Base-by-base conservation (phyloP, 2,113 vertebrate species). In the Bos indicus region DNA sequence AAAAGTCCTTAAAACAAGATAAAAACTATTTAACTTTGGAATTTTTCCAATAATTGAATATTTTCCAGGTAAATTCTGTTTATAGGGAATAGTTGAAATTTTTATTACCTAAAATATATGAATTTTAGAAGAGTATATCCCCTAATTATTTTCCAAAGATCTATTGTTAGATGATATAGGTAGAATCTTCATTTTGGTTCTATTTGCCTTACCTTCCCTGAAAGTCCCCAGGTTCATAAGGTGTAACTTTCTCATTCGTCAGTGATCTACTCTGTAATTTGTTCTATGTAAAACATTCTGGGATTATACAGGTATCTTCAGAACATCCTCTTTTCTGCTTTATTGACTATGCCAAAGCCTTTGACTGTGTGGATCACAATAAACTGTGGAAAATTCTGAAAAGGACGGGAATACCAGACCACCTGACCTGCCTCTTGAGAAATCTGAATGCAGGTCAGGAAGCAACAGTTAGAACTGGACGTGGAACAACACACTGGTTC, bases 211-310 rank as follows among this genome's bases (percentile, higher is more conserved):
- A 7, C 0, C 40, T 83, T 87, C 23, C 85, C 57, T 91, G 52
- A 95, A 87, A 94, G 62, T 17, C 2, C 6, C 43, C 13, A 77
- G 33, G 30, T 94, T 74, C 1, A 78, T 33, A 82, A 84, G 2
- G 28, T 46, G 10, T 94, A 87, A n/a, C 5, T 89, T 40, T 46
- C 51, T 88, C 52, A 88, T 48, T 91, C 94, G 57, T 90, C 40
- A 85, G 30, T 57, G 6, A 85, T 28, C 78, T 7, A 85, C 11
- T 40, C 21, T 84, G 19, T 85, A 95, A 89, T 87, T 95, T 95
- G n/a, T 93, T 96, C 95, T 81, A 17, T 84, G 36, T 89, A 96
- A 86, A 95, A 90, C 30, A 91, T 95, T 83, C 67, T 84, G 30
- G 7, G 19, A 82, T 96, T 96, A 85, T 78, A 78, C 28, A 97